A percentile compares a stretch with the other conserved stretches of the same genome.
phyloP scores from a whole-genome alignment of 2,113 vertebrate genomes.

The Psilopogon haemacephalus region DNA sequence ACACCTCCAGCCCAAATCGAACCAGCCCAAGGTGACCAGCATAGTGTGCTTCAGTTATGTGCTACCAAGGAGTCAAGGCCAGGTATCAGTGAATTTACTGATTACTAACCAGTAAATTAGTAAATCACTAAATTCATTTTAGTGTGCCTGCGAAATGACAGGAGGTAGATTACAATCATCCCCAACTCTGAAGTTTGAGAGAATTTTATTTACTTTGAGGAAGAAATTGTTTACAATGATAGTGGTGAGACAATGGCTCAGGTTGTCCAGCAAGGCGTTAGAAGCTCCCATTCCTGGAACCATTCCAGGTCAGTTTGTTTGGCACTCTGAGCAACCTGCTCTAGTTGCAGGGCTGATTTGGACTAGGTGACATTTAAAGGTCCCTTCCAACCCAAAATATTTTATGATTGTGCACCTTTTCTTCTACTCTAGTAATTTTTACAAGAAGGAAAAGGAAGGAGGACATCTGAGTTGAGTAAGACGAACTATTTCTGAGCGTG shows the following conservation, averaged over 20 bases:
- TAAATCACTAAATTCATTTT: background rate
- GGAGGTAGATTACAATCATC: background rate
- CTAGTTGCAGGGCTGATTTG: too few species aligned
- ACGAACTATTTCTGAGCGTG: background rate
- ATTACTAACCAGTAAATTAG: too few species aligned
- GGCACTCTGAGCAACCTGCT: too few species aligned
- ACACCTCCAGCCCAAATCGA: background rate
- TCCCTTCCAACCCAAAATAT: too few species aligned
- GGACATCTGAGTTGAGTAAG: background rate
- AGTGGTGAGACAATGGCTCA: too few species aligned
- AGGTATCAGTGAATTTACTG: too few species aligned
- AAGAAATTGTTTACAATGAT: too few species aligned
- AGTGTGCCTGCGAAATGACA: background rate
- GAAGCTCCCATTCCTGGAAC: too few species aligned
- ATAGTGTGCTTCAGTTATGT: background rate
- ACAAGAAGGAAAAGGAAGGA: background rate
- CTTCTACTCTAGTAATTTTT: background rate
- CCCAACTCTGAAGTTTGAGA: background rate
- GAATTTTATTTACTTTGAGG: background rate
- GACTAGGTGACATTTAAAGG: too few species aligned
- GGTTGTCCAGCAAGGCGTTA: too few species aligned
- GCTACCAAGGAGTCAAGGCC: background rate
- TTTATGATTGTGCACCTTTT: background rate
- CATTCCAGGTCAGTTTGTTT: too few species aligned
- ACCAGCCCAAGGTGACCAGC: background rate